Evolutionary conservation across 2,797 vertebrate genomes (phyloP), one percentile per base, ranked within the genome.

Genomic region (Taenioides sp.): DNA sequence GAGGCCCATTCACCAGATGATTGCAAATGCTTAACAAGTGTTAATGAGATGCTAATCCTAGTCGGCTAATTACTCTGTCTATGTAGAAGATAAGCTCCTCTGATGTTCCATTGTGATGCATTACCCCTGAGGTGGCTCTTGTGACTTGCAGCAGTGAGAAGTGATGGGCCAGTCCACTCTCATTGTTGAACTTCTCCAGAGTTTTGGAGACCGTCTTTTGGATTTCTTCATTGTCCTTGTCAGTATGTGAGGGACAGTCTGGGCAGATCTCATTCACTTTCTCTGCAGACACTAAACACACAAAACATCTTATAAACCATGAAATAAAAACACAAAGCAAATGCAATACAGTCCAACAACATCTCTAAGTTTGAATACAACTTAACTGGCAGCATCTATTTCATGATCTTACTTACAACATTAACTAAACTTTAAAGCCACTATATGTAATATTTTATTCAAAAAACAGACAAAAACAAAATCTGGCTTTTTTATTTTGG

Each of bases 131-230:
- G 0, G 55, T 47, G 0, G 91, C 91, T 0, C 84, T 88, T 59
- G 25, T 79, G 59, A 94, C 25, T 0, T 92, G 83, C 22, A 87
- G 76, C 52, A 89, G 31, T 65, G 74, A 50, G 5, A 94, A 95
- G 18, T 50, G 76, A 40, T 94, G 93, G 27, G 25, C 0, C 23
- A 90, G 68, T 1, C 31, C 68, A 9, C 69, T 89, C 28, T 93
- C 87, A 0, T 66, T 88, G 81, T 94, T 94, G 80, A 90, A 94
- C 73, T 91, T 91, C 58, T 90, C 80, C 81, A 94, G 72, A 0
- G 91, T 79, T 25, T 69, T 43, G 22, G 80, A 22, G 31, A 84
- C 43, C 0, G 83, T 57, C 61, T 85, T 86, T 63, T 88, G 27
- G 20, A 90, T 12, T 16, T 79, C 0, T 0, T 20, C 28, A 0